A percentile compares a stretch with the other conserved stretches of the same genome.
phyloP scores from a whole-genome alignment of 2,888 invertebrate genomes.

The Lucinisca nassula region DNA sequence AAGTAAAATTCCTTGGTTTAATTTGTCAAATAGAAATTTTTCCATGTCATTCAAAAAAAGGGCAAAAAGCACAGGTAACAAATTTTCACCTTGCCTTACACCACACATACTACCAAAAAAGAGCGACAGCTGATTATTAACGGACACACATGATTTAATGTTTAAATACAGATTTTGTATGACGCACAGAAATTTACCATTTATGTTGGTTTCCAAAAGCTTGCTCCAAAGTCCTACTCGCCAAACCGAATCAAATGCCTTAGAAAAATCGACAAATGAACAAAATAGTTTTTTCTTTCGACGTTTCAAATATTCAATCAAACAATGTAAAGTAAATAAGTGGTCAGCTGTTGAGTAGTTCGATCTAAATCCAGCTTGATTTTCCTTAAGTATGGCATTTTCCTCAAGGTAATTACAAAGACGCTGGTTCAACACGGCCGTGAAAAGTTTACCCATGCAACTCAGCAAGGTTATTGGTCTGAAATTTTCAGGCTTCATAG shows the following conservation, averaged over 20 bases:
- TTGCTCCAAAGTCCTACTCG: not conserved
- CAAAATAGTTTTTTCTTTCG: no score
- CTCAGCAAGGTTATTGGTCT: no score
- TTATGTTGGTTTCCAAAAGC: not conserved
- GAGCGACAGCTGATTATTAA: not conserved
- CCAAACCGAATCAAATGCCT: not conserved
- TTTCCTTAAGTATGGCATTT: no score
- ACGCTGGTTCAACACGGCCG: no score
- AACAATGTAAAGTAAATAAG: no score
- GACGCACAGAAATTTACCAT: not conserved
- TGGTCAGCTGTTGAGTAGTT: no score
- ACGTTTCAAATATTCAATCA: no score
- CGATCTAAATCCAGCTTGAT: no score
- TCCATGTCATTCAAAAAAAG: not conserved
- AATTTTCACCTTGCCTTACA: not conserved
- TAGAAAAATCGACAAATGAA: not conserved
- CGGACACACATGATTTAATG: not conserved
- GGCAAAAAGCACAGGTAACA: not conserved
- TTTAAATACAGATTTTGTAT: not conserved
- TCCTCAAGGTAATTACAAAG: no score
- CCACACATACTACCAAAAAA: not conserved
- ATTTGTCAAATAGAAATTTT: not conserved
- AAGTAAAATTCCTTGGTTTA: not conserved
- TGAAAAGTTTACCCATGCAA: no score
- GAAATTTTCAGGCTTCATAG: no score